Percentiles rank a stretch among this genome's conserved stretches.
Evolutionary conservation across 2,113 vertebrate genomes (phyloP).

Genomic region (Chloroceryle aenea): DNA sequence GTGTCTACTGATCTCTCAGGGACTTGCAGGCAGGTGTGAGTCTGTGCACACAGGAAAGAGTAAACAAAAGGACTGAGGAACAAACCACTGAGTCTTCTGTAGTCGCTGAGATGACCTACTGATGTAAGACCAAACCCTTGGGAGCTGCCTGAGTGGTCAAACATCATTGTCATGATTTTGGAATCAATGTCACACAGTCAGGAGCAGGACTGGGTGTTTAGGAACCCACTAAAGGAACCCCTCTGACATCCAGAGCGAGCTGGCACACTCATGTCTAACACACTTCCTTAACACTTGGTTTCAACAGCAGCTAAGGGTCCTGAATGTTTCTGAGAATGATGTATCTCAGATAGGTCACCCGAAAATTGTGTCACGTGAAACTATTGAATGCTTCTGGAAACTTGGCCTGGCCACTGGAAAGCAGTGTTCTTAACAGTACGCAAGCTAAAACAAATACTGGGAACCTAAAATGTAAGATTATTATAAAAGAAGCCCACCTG

Average conservation of each 20-base stretch:
- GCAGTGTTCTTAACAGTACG: not conserved
- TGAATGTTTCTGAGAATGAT: constrained; percentile 12
- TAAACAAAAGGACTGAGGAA: not conserved
- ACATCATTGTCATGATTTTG: not conserved
- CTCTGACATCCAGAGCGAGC: not conserved
- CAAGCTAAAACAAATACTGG: constrained; percentile 47
- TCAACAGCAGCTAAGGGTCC: not conserved
- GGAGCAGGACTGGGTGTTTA: not conserved
- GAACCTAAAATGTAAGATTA: constrained; percentile 31
- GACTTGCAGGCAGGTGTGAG: not conserved
- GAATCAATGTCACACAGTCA: not conserved
- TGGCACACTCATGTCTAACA: not conserved
- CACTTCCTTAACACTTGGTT: not conserved
- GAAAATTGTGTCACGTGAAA: constrained; percentile 46
- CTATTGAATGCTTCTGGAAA: constrained; percentile 57
- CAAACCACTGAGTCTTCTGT: not conserved
- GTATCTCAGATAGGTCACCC: constrained; percentile 26
- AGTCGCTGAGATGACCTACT: not conserved
- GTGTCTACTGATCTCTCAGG: not conserved
- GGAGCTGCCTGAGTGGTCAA: not conserved
- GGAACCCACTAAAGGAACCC: not conserved
- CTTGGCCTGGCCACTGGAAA: constrained; percentile 60
- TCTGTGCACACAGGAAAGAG: not conserved
- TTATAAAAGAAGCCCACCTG: constrained; percentile 23
- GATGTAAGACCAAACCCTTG: not conserved